Conservation (phyloP, 2,888 invertebrate genomes). For the Acrocera orbiculus region DNA sequence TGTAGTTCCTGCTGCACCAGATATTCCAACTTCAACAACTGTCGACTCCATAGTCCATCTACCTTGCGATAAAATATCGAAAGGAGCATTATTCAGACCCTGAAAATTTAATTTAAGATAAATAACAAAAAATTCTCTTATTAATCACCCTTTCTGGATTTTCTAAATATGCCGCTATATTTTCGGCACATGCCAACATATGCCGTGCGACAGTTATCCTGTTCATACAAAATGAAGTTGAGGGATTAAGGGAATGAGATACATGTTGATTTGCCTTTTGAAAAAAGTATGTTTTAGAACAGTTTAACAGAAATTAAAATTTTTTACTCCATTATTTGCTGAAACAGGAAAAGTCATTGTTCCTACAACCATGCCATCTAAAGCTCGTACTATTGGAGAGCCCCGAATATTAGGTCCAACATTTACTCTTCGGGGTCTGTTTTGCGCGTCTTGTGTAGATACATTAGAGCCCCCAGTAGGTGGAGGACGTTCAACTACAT, state of each 20-base stretch:
- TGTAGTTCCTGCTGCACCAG: slow-evolving; percentile 20
- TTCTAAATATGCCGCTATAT: slow-evolving; percentile 30
- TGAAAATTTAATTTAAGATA: slow-evolving; percentile 9
- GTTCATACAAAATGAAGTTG: slow-evolving; percentile 31
- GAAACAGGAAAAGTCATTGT: slow-evolving; percentile 30
- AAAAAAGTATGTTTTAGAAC: no score
- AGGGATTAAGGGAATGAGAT: slow-evolving; percentile 25
- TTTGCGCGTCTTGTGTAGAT: slow-evolving; percentile 20
- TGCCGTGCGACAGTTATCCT: slow-evolving; percentile 31
- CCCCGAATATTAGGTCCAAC: slow-evolving; percentile 20
- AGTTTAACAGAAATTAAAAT: no score
- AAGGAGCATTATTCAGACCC: slow-evolving; percentile 29
- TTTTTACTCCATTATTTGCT: no score
- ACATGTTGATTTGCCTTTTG: slow-evolving; percentile 19
- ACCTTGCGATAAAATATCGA: slow-evolving; percentile 31
- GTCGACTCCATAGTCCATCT: slow-evolving; percentile 33
- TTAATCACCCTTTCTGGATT: slow-evolving; percentile 24
- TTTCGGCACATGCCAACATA: slow-evolving; percentile 31
- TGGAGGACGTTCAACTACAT: slow-evolving; percentile 76
- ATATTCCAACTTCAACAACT: slow-evolving; percentile 31
- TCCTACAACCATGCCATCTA: slow-evolving; percentile 31
- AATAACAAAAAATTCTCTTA: not conserved
- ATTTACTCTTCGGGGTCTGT: slow-evolving; percentile 27
- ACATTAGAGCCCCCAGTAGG: slow-evolving; percentile 33
- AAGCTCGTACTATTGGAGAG: slow-evolving; percentile 25